Base-by-base conservation (phyloP, 2,888 invertebrate species). In the Podabrus alpinus region DNA sequence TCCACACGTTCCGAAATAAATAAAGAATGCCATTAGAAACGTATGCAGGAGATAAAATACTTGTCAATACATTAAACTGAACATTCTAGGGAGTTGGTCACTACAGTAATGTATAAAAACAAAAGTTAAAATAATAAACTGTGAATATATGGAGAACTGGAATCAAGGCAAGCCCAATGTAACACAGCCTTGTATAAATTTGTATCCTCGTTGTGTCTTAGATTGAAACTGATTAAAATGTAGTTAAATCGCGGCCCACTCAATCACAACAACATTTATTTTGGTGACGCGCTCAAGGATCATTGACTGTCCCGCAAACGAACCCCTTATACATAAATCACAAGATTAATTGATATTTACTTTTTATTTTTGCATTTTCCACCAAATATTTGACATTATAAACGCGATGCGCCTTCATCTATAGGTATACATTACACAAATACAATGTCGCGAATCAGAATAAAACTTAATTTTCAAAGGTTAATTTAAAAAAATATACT, bases 141-240 rank as follows among this genome's bases (percentile, higher is more conserved):
- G 59, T 61, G 59, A 68, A 67, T 61, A 73, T 69, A 76, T 81
- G 86, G 80, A 74, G 82, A 81, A 76, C 69, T 85, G 84, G 82
- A 84, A 81, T 81, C 79, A 83, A 85, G 85, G 82, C 85, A 83
- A 85, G 85, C 82, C 85, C 85, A 83, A 85, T 83, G 84, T 85
- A 84, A 85, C 85, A 80, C 84, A 84, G 84, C 83, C 86, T 86
- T 87, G 87, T 87, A 86, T 86, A 87, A 87, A 87, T 87, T 87
- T 87, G 87, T 87, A 87, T 86, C 86, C 83, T 84, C 81, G 85
- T 83, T 85, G 85, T 86, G 86, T 86, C 85, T 85, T 85, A 86
- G 86, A 87, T 87, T 85, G 86, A 82, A 81, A 79, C 85, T 86
- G 87, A 87, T 87, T 87, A 87, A 86, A 87, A 85, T 84, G 86